Evolutionary conservation across 2,113 vertebrate species (phyloP).

Genomic region (Pelusios castaneus): DNA sequence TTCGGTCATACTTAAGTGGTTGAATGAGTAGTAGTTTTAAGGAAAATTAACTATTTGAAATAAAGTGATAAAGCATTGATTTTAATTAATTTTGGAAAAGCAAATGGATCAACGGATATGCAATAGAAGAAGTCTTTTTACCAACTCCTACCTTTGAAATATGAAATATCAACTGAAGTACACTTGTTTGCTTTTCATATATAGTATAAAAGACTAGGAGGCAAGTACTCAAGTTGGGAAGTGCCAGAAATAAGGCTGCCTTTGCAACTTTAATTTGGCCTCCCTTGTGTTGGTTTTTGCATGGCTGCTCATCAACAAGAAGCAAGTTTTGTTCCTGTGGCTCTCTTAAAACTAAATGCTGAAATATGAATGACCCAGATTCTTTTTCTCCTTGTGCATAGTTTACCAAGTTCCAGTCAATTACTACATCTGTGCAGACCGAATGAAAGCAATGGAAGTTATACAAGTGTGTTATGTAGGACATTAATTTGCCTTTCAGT

Average conservation of each 20-base stretch:
- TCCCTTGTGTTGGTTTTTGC: background rate
- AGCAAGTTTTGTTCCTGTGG: background rate
- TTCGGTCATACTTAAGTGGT: background rate
- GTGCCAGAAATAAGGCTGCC: background rate
- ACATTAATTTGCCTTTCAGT: background rate
- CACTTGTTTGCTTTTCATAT: background rate
- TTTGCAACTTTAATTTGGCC: fast-evolving
- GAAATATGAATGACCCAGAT: background rate
- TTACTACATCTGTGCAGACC: background rate
- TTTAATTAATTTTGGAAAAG: background rate
- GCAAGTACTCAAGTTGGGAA: background rate
- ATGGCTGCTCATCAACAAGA: background rate
- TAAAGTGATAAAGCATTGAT: background rate
- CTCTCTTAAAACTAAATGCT: background rate
- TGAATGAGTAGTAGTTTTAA: background rate
- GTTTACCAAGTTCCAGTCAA: background rate
- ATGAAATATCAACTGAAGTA: background rate
- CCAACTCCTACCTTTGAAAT: background rate
- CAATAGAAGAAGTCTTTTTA: background rate
- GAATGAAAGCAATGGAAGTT: background rate
- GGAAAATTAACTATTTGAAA: background rate
- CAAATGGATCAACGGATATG: background rate
- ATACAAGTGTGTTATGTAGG: background rate
- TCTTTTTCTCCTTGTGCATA: background rate
- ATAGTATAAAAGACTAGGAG: background rate